Base-by-base conservation (phyloP, 2,797 vertebrate genomes). In the Sphaeramia orbicularis region DNA sequence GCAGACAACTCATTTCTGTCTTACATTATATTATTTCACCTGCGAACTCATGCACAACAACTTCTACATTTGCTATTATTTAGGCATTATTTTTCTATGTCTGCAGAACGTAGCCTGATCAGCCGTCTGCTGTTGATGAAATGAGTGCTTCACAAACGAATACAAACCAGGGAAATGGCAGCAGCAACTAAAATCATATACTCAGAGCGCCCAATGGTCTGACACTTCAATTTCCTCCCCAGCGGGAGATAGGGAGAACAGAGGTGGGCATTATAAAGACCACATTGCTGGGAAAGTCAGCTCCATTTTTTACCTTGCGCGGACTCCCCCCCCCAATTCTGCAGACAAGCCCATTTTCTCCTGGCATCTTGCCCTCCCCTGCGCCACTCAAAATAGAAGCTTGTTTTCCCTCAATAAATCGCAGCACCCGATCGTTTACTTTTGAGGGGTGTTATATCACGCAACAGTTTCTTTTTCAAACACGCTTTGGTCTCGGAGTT, bases 221-320 rank as follows among this genome's bases (percentile, higher is more conserved):
- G 91, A 92, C 91, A 92, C 90, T 91, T 92, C 90, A 89, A 93
- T 93, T 92, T 92, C 89, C 88, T 90, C 72, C 85, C 67, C 81
- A 69, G 87, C 50, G 57, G 87, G 89, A 91, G 86, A 91, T 90
- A 86, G 81, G 81, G 82, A 87, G 89, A 87, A 89, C 80, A 85
- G 87, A 86, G 89, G 77, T 83, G 80, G 77, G 72, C 73, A 86
- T 89, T 86, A 88, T 83, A 77, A 80, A 88, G 82, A 86, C 74
- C 75, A 80, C 77, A 65, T 80, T 18, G 48, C 76, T n/a, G 35
- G 73, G 64, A 79, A 76, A 88, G 80, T 71, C 74, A 57, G 76
- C 67, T 78, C 75, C 81, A 84, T 84, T 87, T 87, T 40, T 14
- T 13, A 77, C 71, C 77, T 71, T 50, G 84, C 65, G 50, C 66